Evolutionary conservation across 2,113 vertebrate species (phyloP), one percentile per base, ranked within the genome.

Genomic region (Ochotona curzoniae): DNA sequence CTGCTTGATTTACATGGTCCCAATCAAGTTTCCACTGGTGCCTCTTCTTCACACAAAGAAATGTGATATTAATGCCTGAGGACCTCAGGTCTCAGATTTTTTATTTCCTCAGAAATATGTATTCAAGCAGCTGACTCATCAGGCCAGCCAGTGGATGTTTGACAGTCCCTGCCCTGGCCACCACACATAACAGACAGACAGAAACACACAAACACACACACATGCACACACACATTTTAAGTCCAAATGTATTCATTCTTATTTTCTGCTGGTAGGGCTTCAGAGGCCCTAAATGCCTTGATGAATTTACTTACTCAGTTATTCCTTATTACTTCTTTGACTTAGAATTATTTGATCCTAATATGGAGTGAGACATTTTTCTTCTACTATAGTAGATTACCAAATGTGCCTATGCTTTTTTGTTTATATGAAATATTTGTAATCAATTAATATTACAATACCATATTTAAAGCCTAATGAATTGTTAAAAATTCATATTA

Each of bases 351-450:
- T 75, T 83, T 89, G 60, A 51, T 51, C 51, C 60, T 89, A 1
- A 44, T 87, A 4, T 32, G 23, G 64, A 93, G 2, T 73, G 17
- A 88, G 25, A 90, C 85, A 78, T 74, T 3, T 44, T 87, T 67
- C 35, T 96, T 92, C 69, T 88, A 3, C 76, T 76, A 47, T 15
- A 87, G 54, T 63, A 74, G 10, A 26, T 51, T 80, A 92, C 63
- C 84, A 78, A 90, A 71, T 75, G 14, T 28, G 82, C 21, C 17
- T 20, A 26, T 82, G 63, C 67, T n/a, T 49, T 51, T 85, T 78
- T 81, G 44, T 90, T 92, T 66, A 32, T 60, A 8, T 76, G 32
- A 90, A 76, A 81, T 49, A 60, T 21, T 21, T 81, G 7, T 71
- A 81, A n/a, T n/a, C 71, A 70, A 86, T 80, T 86, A 83, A 83